Evolutionary conservation across 2,888 invertebrate genomes (phyloP), one percentile per base, ranked within the genome.

Genomic region (Tiliacea citrago): DNA sequence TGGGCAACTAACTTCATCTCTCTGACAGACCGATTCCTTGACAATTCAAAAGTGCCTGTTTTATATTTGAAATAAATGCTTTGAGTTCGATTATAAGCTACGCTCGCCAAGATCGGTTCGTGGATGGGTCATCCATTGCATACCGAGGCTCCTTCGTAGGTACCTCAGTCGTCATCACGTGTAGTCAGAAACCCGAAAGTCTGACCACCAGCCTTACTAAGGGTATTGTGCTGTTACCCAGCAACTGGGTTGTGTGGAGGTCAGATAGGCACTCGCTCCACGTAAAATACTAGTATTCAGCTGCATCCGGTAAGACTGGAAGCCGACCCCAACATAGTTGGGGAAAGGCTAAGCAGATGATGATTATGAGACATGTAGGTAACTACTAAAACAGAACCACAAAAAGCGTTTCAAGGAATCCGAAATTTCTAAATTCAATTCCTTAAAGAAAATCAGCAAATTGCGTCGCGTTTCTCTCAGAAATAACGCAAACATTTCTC

Each of bases 401-500:
- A 65, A 66, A 42, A 16, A 16, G 8, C 5, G 24, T 18, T 49
- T 16, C 45, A 77, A 68, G 1, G 13, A 61, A 77, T 69, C 21
- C 49, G 16, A 65, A 21, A 61, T 29, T 29, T 29, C 6, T n/a
- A n/a, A 67, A 75, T 67, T 62, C 47, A 68, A 58, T 42, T 62
- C 21, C 35, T 21, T 39, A 42, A 42, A 77, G 47, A 58, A 57
- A 82, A 62, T 80, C 83, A 79, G 73, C 76, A 81, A 81, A 84
- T 78, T 72, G 66, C 62, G 68, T 47, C 51, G 24, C 73, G 7
- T 72, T 76, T 68, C 57, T 61, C 60, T 70, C 60, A 53, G 68
- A 69, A 74, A 83, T 72, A 77, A 74, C 66, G 60, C 65, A 82
- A 75, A 69, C 63, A 79, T 77, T 85, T 75, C 53, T 80, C 73